Evolutionary conservation across 2,888 invertebrate genomes (phyloP), one percentile per base, ranked within the genome.

Genomic region (Sphaeridia pumilis): DNA sequence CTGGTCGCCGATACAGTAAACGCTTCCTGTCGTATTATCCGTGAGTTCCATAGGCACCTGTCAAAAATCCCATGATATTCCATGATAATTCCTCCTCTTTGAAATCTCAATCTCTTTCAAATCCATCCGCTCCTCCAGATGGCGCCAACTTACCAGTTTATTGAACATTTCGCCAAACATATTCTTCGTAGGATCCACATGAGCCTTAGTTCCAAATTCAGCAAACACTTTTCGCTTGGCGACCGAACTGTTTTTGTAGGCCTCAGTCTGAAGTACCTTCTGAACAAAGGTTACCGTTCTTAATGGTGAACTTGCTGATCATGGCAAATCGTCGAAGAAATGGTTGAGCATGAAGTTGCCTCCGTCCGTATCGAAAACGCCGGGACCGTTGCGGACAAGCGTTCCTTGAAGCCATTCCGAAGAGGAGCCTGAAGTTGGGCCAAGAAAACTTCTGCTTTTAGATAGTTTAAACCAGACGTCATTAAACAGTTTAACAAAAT

Each of bases 321-420:
- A 75, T 69, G 5, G 73, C 72, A 57, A 72, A 67, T 0, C 75
- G 64, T 75, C 75, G 57, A 75, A 71, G 67, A 71, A 70, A 58
- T 74, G 74, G 25, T 71, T 71, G 47, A 72, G 66, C 10, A 69
- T 67, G 54, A 69, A 70, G 22, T 44, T 45, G 10, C 56, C 58
- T 35, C 68, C 69, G 22, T 71, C 67, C 7, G 70, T 61, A 52
- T 74, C 70, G 66, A 71, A 75, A 52, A 73, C 68, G 35, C 74
- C 76, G 0, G 75, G 74, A 1, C 77, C 77, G 54, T 72, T 67
- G 52, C 72, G 63, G 17, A 74, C 62, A 46, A 73, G 67, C 22
- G 68, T 66, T 2, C 73, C 74, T 54, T 69, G 67, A 10, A 75
- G 58, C 72, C 73, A 75, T 47, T 67, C 63, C 10, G 75, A 73